These are phyloP conservation scores for Chaetodon trifascialis DNA, from an alignment of 2,113 vertebrate species.

Conservation along the genomic window DNA sequence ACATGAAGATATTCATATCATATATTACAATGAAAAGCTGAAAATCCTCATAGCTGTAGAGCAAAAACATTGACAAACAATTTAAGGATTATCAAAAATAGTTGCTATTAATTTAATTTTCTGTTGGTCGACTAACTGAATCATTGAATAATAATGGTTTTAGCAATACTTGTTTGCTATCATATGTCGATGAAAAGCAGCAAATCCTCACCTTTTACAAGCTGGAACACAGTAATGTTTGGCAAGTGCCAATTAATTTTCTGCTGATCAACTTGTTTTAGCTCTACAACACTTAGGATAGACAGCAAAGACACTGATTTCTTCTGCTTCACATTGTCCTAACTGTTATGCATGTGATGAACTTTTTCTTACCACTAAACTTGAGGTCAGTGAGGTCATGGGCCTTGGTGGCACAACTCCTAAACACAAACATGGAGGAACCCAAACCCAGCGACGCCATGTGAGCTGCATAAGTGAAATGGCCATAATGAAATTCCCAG, in stretches of 20 bases:
- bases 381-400: not conserved
- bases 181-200: not conserved
- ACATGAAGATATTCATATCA: not conserved
- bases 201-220: not conserved
- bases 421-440: not conserved
- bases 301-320: not conserved
- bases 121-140: not conserved
- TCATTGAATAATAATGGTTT: not conserved
- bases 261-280: not conserved
- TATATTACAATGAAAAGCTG: not conserved
- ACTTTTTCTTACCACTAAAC: not conserved
- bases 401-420: not conserved
- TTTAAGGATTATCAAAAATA: not conserved
- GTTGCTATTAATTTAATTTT: not conserved
- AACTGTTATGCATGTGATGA: not conserved
- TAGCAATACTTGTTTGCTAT: not conserved
- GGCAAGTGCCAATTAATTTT: not conserved
- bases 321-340: not conserved
- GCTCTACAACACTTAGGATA: not conserved
- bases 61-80: not conserved
- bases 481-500: slow-evolving; percentile 17
- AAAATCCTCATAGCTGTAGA: not conserved
- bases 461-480: slow-evolving; percentile 12
- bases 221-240: not conserved
- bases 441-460: not conserved